Percentiles rank a stretch among this genome's conserved stretches.
phyloP scores from a whole-genome alignment of 2,113 vertebrate species.

The Pelvicachromis taeniatus region DNA sequence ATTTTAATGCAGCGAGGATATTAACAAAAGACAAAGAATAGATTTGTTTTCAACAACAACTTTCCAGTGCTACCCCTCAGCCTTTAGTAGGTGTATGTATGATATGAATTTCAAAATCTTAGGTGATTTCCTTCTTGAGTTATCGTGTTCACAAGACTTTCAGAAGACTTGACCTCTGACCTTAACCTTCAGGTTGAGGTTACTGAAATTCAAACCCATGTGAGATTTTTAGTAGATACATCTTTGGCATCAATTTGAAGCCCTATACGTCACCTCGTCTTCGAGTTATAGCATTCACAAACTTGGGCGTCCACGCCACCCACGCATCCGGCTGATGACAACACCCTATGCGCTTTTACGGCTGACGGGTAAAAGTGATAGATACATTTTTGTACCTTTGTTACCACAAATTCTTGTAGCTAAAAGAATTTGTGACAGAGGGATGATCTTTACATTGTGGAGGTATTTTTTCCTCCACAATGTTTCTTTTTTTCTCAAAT shows the following conservation, averaged over 20 bases:
- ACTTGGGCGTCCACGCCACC: accelerated
- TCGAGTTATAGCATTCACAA: accelerated
- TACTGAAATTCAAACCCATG: background rate
- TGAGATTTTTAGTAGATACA: accelerated
- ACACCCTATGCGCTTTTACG: background rate
- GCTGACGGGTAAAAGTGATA: accelerated
- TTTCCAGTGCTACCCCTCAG: too few species aligned
- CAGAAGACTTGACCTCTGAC: background rate
- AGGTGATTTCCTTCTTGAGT: background rate
- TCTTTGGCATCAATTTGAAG: background rate
- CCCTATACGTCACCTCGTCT: background rate
- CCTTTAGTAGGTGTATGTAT: too few species aligned
- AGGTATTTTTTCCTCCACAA: background rate
- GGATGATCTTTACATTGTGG: background rate
- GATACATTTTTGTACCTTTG: background rate
- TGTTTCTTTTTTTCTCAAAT: accelerated
- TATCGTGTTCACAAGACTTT: background rate
- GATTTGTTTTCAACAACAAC: background rate
- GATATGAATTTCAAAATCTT: too few species aligned
- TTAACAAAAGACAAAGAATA: background rate
- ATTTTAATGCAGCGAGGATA: accelerated
- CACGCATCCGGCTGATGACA: background rate
- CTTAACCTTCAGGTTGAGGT: background rate
- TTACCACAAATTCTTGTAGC: background rate
- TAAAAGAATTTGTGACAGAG: background rate